These are phyloP conservation scores for Aleiodes testaceus DNA, from an alignment of 2,888 invertebrate species.

Conservation along the genomic window DNA sequence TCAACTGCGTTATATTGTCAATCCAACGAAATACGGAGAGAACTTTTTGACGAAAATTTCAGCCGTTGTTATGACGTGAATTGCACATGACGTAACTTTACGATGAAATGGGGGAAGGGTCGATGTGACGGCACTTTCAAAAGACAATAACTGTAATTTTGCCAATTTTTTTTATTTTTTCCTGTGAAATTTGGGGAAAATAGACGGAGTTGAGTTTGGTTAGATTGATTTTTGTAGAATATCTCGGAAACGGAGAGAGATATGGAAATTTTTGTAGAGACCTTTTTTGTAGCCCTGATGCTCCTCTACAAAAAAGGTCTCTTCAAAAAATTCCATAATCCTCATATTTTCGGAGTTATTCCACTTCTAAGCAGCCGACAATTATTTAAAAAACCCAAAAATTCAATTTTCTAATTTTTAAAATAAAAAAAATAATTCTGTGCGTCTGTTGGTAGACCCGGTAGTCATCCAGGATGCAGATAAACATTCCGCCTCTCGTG, in stretches of 20 bases:
- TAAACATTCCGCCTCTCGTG: background rate
- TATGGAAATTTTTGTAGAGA: too few relatives aligned
- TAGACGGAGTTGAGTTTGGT: too few relatives aligned
- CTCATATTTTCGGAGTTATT: too few relatives aligned
- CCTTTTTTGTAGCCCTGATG: too few relatives aligned
- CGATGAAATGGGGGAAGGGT: constrained; percentile 47
- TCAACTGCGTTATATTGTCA: constrained; percentile 34
- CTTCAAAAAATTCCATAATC: too few relatives aligned
- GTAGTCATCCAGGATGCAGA: constrained; percentile 22
- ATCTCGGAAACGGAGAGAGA: too few relatives aligned
- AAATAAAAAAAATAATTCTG: constrained; percentile 8
- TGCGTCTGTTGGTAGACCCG: constrained; percentile 4
- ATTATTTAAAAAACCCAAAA: background rate
- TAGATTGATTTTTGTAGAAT: too few relatives aligned
- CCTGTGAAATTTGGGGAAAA: too few relatives aligned
- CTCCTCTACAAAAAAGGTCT: too few relatives aligned
- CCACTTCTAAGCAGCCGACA: too few relatives aligned
- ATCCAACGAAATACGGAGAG: constrained; percentile 61
- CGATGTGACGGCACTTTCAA: constrained; percentile 13
- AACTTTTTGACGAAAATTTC: constrained; percentile 72
- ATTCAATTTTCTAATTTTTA: background rate
- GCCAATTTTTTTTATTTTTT: constrained; percentile 4
- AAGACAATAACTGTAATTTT: constrained; percentile 12
- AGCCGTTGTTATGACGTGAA: constrained; percentile 72
- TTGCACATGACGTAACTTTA: constrained; percentile 68